These are phyloP conservation scores for Hipparchia semele DNA, from an alignment of 2,888 invertebrate species.

Conservation along the genomic window DNA sequence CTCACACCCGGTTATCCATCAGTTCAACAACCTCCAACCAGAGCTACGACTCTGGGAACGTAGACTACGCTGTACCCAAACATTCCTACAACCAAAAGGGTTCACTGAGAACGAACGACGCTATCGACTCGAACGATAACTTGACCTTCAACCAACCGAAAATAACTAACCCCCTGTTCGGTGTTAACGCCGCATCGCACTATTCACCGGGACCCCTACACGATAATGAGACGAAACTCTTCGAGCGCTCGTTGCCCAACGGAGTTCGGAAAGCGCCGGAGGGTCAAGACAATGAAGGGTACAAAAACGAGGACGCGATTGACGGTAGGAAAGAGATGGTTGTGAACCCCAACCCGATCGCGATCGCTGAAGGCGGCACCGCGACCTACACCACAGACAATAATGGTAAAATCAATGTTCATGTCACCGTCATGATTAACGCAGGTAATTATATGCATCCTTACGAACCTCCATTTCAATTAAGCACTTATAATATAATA, in stretches of 20 bases:
- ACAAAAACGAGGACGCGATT: slow-evolving; percentile 83
- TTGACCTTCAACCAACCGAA: slow-evolving; percentile 55
- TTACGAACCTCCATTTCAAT: slow-evolving; percentile 59
- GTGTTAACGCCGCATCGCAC: slow-evolving; percentile 76
- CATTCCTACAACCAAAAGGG: slow-evolving; percentile 63
- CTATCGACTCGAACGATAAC: slow-evolving; percentile 57
- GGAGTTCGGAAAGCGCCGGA: slow-evolving; percentile 89
- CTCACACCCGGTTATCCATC: slow-evolving; percentile 74
- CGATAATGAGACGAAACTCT: slow-evolving; percentile 54
- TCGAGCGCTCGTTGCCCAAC: slow-evolving; percentile 68
- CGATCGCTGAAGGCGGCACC: slow-evolving; percentile 76
- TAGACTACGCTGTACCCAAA: slow-evolving; percentile 72
- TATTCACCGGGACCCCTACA: slow-evolving; percentile 67
- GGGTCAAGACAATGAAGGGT: slow-evolving; percentile 90
- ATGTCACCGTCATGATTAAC: slow-evolving; percentile 93
- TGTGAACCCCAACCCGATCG: slow-evolving; percentile 75
- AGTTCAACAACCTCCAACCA: slow-evolving; percentile 76
- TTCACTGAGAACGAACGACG: slow-evolving; percentile 54
- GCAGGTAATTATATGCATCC: slow-evolving; percentile 85
- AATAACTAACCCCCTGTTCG: slow-evolving; percentile 73
- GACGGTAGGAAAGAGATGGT: slow-evolving; percentile 83
- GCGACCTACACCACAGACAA: slow-evolving; percentile 87
- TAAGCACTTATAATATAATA: slow-evolving; percentile 36
- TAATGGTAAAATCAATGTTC: slow-evolving; percentile 95
- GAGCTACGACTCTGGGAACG: slow-evolving; percentile 71